These are phyloP conservation scores for Toxotes chatareus DNA, from an alignment of 2,113 vertebrate species.

Conservation along the genomic window DNA sequence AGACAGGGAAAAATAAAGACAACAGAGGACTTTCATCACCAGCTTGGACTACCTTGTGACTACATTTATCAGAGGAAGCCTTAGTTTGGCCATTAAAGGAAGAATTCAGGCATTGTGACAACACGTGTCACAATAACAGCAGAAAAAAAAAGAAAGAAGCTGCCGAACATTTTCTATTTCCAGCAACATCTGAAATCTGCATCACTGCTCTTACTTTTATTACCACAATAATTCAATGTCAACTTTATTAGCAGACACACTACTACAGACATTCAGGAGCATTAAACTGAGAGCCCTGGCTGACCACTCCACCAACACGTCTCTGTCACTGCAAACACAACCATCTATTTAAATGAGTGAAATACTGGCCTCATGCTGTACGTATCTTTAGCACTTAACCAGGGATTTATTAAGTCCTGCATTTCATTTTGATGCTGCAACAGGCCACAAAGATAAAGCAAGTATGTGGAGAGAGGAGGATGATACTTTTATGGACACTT, in stretches of 20 bases:
- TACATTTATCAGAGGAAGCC: not conserved
- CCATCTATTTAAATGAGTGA: not conserved
- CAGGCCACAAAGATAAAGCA: slow-evolving; percentile 11
- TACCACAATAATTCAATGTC: slow-evolving; percentile 30
- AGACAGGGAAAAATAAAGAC: too few species aligned
- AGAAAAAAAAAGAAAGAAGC: slow-evolving; percentile 4
- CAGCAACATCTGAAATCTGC: slow-evolving; percentile 39
- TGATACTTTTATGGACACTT: too few species aligned
- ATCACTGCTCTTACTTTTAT: slow-evolving; percentile 33
- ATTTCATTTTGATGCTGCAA: not conserved
- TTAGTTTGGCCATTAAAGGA: slow-evolving; percentile 8
- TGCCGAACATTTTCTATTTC: slow-evolving; percentile 9
- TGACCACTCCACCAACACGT: not conserved
- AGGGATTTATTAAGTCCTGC: slow-evolving; percentile 1
- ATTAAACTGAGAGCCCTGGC: not conserved
- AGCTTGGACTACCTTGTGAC: too few species aligned
- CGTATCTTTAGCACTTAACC: slow-evolving; percentile 5
- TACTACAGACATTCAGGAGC: not conserved
- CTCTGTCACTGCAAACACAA: not conserved
- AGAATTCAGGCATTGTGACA: not conserved
- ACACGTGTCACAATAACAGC: not conserved
- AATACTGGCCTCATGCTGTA: not conserved
- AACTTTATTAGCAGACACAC: slow-evolving; percentile 41
- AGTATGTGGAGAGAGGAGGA: not conserved
- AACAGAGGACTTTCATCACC: too few species aligned